Base-by-base conservation (phyloP, 2,888 invertebrate species). In the Drosophila multiciliata region DNA sequence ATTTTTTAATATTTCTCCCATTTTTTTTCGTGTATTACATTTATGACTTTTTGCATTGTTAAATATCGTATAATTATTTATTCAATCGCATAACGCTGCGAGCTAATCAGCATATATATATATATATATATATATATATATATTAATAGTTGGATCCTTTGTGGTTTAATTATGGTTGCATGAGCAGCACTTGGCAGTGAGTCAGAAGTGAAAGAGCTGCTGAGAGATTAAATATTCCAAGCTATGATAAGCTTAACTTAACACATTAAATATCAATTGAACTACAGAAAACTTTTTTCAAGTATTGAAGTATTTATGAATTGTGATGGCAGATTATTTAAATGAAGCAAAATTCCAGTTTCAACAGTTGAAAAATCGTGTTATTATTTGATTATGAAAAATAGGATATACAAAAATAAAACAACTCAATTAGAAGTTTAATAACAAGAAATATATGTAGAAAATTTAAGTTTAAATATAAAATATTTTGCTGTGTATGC, bases 51-150 rank as follows among this genome's bases (percentile, higher is more conserved):
- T 60, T 66, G 69, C 75, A 75, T 78, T 87, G 81, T 87, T 84
- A 74, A 89, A 84, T 76, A 89, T 69, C 42, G 67, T 73, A 57
- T 58, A 52, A 89, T 84, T 84, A 89, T 78, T 84, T 82, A 84
- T 81, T 67, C 75, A 83, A 72, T 64, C 70, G 61, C 74, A 67
- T 48, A 66, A 52, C 55, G 55, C 77, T 64, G 32, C 57, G 38
- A 15, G 42, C 50, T 20, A 49, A 60, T 66, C 52, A 62, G 52
- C 45, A 60, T 48, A 50, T 33, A 59, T 5, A 29, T 5, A 29
- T 29, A 62, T 64, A 54, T 35, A 33, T 12, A 53, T 42, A 58
- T 26, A 71, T 54, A 52, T 60, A 23, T 42, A 12, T 42, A 32
- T 33, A 61, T 78, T 78, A 62, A 73, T 52, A 78, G 74, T 76